Evolutionary conservation across 2,888 invertebrate genomes (phyloP), one percentile per base, ranked within the genome.

Genomic region (Monochamus alternatus): DNA sequence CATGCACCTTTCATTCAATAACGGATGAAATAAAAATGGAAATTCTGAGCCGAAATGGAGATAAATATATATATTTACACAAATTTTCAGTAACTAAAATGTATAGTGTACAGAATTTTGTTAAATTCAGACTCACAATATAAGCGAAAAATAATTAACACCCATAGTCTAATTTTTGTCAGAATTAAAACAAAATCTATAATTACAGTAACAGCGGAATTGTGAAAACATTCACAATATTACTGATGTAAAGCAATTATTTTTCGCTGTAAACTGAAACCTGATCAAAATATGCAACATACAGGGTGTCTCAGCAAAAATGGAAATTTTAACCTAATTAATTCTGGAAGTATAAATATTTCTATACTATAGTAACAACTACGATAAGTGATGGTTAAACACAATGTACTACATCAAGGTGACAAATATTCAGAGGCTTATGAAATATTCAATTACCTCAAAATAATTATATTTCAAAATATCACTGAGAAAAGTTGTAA

Each of bases 91-190:
- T 10, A 73, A 55, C 52, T 63, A 65, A 22, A 64, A 67, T 59
- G 7, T 38, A 38, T 67, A 66, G 67, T 79, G 74, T 76, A 76
- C 78, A 74, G 52, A 75, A 75, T 64, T 63, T 76, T 22, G 65
- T 55, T 44, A 62, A 74, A 70, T 55, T 47, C 47, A 2, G 47
- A 47, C 9, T 12, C 3, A 5, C 22, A 22, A 22, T 10, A 14
- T 12, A n/a, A 55, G 5, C 32, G 58, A 58, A 68, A 58, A 58
- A 68, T 68, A 68, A 59, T 30, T 68, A 58, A 60, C 31, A 14
- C 30, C 10, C 10, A 22, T 22, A 22, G 22, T 22, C 22, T 22
- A 0, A 22, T 22, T 22, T 22, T 22, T 22, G 1, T 22, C 22
- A 22, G 1, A 22, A 22, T 22, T 22, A 1, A 22, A 22, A 22